phyloP scores from a whole-genome alignment of 2,797 vertebrate species.

The Protosalanx chinensis region DNA sequence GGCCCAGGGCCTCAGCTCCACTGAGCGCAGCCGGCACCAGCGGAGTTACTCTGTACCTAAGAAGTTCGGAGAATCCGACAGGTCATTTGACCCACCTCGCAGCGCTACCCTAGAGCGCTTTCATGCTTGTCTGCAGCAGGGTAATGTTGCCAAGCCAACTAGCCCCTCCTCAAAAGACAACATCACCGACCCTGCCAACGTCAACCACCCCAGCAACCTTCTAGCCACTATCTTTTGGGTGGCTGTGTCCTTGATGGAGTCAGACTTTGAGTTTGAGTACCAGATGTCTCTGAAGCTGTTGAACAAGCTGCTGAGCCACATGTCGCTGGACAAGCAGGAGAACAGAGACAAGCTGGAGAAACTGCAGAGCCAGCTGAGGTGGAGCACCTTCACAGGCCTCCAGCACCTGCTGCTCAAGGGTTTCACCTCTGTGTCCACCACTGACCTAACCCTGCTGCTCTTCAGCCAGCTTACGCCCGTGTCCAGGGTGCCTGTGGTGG shows the following conservation, averaged over 20 bases:
- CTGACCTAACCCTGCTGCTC: slow-evolving; percentile 91
- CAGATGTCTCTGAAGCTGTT: slow-evolving; percentile 90
- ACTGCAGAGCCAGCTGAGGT: slow-evolving; percentile 89
- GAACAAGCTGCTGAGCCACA: slow-evolving; percentile 85
- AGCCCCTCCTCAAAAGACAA: slow-evolving; percentile 82
- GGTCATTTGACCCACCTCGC: slow-evolving; percentile 84
- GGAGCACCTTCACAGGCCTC: slow-evolving; percentile 91
- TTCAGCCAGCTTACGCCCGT: slow-evolving; percentile 93
- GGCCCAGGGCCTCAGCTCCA: slow-evolving; percentile 67
- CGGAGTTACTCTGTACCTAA: slow-evolving; percentile 98
- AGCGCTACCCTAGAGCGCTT: slow-evolving; percentile 95
- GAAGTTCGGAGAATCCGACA: slow-evolving; percentile 87
- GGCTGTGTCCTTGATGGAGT: slow-evolving; percentile 96
- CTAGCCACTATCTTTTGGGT: slow-evolving; percentile 97
- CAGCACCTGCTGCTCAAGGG: slow-evolving; percentile 96
- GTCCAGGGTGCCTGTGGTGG: slow-evolving; percentile 89
- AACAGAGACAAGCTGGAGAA: slow-evolving; percentile 95
- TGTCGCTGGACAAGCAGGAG: slow-evolving; percentile 90
- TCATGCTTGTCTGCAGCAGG: slow-evolving; percentile 89
- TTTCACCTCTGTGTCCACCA: slow-evolving; percentile 93
- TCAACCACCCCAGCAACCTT: slow-evolving; percentile 91
- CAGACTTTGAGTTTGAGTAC: slow-evolving; percentile 98
- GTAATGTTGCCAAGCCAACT: slow-evolving; percentile 74
- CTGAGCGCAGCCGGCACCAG: slow-evolving; percentile 88
- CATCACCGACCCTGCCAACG: slow-evolving; percentile 79